Evolutionary conservation across 2,888 invertebrate genomes (phyloP).

Genomic region (Mactromeris polynyma): DNA sequence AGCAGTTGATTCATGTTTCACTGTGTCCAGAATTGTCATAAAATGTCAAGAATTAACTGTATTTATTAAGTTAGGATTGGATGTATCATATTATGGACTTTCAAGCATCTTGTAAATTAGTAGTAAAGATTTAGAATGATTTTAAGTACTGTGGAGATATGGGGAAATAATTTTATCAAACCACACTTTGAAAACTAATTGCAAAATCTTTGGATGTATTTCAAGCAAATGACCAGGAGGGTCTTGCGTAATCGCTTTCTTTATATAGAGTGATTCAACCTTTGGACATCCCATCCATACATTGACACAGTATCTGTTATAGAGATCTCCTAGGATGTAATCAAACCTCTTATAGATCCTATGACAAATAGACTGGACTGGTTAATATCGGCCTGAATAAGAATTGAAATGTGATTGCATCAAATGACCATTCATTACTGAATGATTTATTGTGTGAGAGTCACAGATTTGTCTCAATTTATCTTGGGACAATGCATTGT

Average conservation of each 20-base stretch:
- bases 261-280: neutral
- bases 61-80: too few species aligned
- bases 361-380: conserved; percentile 9
- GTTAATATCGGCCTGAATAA: conserved; percentile 19
- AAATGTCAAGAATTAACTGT: too few species aligned
- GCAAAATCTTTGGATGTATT: too few species aligned
- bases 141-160: too few species aligned
- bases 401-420: conserved; percentile 25
- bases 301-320: neutral
- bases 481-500: conserved; percentile 14
- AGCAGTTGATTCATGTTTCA: too few species aligned
- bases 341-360: conserved; percentile 14
- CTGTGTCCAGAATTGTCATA: too few species aligned
- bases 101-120: too few species aligned
- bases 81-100: too few species aligned
- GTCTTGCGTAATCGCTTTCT: neutral
- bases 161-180: too few species aligned
- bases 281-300: neutral
- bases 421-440: conserved; percentile 20
- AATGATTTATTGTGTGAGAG: conserved; percentile 2
- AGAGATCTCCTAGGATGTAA: neutral
- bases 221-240: neutral
- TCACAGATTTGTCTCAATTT: conserved; percentile 22
- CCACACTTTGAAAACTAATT: too few species aligned
- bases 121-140: too few species aligned